Evolutionary conservation across 1,140 invertebrate species (phyloP).

Genomic region (Liolophura sinensis): DNA sequence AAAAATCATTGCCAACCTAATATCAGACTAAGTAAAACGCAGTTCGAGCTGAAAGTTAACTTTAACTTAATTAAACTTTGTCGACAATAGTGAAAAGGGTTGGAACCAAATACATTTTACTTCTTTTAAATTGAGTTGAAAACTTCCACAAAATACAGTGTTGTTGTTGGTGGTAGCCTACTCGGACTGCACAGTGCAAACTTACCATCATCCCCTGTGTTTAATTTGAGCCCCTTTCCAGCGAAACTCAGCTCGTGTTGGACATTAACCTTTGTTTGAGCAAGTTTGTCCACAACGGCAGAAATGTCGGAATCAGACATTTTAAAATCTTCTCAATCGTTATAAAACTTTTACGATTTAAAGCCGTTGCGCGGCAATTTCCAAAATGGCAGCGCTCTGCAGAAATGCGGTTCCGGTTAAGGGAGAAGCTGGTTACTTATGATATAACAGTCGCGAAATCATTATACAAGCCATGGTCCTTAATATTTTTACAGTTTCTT

Average conservation of each 20-base stretch:
- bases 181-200: not conserved
- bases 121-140: not conserved
- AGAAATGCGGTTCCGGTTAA: too few relatives aligned
- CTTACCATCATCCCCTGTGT: conserved; percentile 71
- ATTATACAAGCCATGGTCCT: too few relatives aligned
- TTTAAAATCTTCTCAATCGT: not conserved
- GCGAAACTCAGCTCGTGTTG: conserved; percentile 63
- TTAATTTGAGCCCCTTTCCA: conserved; percentile 69
- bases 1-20: too few relatives aligned
- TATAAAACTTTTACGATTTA: too few relatives aligned
- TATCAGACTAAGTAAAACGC: too few relatives aligned
- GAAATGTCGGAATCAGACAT: conserved; percentile 23
- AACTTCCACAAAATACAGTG: not conserved
- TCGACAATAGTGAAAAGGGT: not conserved
- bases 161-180: not conserved
- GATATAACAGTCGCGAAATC: too few relatives aligned
- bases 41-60: not conserved
- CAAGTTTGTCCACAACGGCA: conserved; percentile 38
- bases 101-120: not conserved
- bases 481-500: too few relatives aligned
- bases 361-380: too few relatives aligned
- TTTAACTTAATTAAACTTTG: not conserved
- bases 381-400: too few relatives aligned
- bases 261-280: conserved; percentile 40
- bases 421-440: too few relatives aligned